A percentile compares a stretch with the other conserved stretches of the same genome.
Conservation (phyloP, 1,140 invertebrate species). For the Aphis gossypii region DNA sequence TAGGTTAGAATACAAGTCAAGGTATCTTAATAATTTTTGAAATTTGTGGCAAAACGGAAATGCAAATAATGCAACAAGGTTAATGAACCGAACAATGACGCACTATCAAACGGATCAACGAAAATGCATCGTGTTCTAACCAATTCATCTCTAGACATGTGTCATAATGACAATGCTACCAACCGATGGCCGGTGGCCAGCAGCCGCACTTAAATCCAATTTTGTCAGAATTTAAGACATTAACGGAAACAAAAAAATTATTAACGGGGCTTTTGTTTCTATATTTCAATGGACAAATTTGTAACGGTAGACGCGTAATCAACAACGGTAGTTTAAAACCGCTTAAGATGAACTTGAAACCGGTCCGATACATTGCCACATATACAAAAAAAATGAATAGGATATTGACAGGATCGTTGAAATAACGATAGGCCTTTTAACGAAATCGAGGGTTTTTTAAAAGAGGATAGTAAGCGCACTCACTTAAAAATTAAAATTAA, state of each 20-base stretch:
- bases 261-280: neutral
- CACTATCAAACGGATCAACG: neutral
- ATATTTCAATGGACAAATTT: neutral
- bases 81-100: slow-evolving; percentile 5
- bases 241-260: neutral
- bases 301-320: neutral
- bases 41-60: neutral
- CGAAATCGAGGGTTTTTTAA: neutral
- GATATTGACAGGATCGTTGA: neutral
- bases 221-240: too few relatives aligned
- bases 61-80: neutral
- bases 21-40: neutral
- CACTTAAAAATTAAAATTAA: too few relatives aligned
- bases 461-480: too few relatives aligned
- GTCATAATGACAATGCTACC: slow-evolving; percentile 20
- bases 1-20: too few relatives aligned
- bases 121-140: neutral
- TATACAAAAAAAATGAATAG: neutral
- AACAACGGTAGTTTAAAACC: neutral
- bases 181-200: neutral
- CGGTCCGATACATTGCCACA: neutral
- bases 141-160: slow-evolving; percentile 12
- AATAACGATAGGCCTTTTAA: neutral
- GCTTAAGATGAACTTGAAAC: neutral
- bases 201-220: too few relatives aligned